Percentiles rank a stretch among this genome's conserved stretches.
These are phyloP conservation scores for Tribolium madens DNA, from an alignment of 1,140 invertebrate genomes.

Conservation along the genomic window DNA sequence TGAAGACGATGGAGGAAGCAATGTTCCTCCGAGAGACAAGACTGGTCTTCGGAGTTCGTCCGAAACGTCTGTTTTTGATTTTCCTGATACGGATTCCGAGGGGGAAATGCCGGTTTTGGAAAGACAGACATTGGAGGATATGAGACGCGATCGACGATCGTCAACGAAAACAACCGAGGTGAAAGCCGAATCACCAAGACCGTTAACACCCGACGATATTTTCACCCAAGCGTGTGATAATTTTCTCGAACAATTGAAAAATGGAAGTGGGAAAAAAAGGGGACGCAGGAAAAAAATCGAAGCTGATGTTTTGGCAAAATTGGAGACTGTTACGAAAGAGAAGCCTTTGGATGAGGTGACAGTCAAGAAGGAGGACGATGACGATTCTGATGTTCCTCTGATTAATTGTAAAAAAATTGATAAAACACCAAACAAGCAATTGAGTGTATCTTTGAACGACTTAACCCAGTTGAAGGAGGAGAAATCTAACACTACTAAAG, in stretches of 20 bases:
- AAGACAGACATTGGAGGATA: constrained; percentile 70
- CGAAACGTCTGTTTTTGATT: constrained; percentile 75
- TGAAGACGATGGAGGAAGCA: constrained; percentile 65
- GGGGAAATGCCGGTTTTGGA: constrained; percentile 72
- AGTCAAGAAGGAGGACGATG: constrained; percentile 26
- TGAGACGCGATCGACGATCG: constrained; percentile 69
- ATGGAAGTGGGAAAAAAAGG: constrained; percentile 69
- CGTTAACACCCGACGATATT: constrained; percentile 64
- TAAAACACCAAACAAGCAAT: constrained; percentile 59
- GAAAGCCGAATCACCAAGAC: constrained; percentile 51
- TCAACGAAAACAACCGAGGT: constrained; percentile 63
- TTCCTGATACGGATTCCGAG: constrained; percentile 72
- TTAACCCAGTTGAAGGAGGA: constrained; percentile 60
- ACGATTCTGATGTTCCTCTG: constrained; percentile 63
- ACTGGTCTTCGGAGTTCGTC: constrained; percentile 72
- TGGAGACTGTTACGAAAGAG: constrained; percentile 56
- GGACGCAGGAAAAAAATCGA: constrained; percentile 67
- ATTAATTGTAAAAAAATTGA: constrained; percentile 63
- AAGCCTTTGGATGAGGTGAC: constrained; percentile 52
- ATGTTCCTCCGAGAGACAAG: constrained; percentile 64
- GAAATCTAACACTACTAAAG: constrained; percentile 54
- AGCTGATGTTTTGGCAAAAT: constrained; percentile 56
- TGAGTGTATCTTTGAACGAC: constrained; percentile 47
- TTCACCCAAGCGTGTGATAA: constrained; percentile 74
- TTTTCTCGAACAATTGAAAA: constrained; percentile 77